These are phyloP conservation scores for Oreotrochilus melanogaster DNA, from an alignment of 2,113 vertebrate species.

Conservation along the genomic window DNA sequence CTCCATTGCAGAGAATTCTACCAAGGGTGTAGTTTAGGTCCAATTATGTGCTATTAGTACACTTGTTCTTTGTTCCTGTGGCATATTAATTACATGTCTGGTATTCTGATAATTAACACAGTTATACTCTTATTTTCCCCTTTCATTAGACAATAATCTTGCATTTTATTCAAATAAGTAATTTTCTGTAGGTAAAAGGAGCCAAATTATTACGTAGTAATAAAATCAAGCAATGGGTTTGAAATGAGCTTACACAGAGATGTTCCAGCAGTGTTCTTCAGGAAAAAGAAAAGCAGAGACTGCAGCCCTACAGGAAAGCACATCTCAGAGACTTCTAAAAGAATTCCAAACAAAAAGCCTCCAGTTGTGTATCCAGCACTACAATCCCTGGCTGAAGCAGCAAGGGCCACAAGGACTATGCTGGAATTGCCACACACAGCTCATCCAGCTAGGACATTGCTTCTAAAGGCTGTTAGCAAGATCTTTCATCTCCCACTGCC, in stretches of 20 bases:
- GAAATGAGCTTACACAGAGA: not conserved
- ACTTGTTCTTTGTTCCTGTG: conserved; percentile 75
- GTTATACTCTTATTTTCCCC: conserved; percentile 66
- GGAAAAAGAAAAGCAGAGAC: not conserved
- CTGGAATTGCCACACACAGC: not conserved
- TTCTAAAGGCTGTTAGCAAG: not conserved
- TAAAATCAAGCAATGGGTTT: not conserved
- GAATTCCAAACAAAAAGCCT: not conserved
- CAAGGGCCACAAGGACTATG: not conserved
- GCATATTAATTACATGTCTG: conserved; percentile 80
- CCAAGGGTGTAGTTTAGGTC: conserved; percentile 70
- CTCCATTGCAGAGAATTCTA: conserved; percentile 33
- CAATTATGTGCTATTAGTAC: conserved; percentile 74
- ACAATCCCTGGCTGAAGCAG: not conserved
- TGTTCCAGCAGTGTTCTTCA: not conserved
- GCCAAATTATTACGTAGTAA: conserved; percentile 23
- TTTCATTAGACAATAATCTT: conserved; percentile 23
- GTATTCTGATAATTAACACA: conserved; percentile 78
- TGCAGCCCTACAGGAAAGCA: not conserved
- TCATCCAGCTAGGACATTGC: not conserved
- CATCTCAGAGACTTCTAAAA: not conserved
- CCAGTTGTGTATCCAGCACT: not conserved
- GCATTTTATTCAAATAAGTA: conserved; percentile 16
- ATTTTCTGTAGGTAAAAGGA: conserved; percentile 45
- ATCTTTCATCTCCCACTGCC: not conserved